Evolutionary conservation across 2,888 invertebrate species (phyloP).

Genomic region (Aradus depressus): DNA sequence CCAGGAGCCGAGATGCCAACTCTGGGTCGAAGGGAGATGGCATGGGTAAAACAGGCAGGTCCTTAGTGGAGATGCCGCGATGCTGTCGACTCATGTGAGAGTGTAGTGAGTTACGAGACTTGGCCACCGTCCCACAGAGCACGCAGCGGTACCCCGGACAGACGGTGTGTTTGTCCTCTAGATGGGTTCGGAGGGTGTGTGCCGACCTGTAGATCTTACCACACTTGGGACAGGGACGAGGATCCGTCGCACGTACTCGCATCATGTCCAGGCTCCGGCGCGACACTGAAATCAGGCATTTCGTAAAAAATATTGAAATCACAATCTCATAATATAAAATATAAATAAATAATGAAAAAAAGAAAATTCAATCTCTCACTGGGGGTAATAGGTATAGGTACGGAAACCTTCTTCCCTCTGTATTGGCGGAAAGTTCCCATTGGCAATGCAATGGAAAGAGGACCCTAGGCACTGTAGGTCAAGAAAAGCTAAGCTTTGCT

Average conservation of each 20-base stretch:
- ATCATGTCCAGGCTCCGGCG: constrained; percentile 73
- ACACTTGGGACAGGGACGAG: constrained; percentile 83
- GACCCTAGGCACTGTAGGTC: too few species aligned
- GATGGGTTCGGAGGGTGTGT: constrained; percentile 78
- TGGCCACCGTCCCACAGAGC: constrained; percentile 83
- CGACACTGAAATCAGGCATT: constrained; percentile 47
- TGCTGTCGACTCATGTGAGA: constrained; percentile 91
- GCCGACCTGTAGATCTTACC: constrained; percentile 87
- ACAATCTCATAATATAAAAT: too few species aligned
- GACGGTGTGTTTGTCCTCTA: constrained; percentile 87
- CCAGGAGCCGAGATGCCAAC: constrained; percentile 63
- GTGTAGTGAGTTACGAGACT: constrained; percentile 81
- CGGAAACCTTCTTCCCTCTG: too few species aligned
- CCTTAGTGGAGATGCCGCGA: constrained; percentile 85
- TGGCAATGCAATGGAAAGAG: too few species aligned
- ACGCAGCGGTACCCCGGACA: constrained; percentile 88
- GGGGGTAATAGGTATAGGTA: too few species aligned
- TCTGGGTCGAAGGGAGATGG: constrained; percentile 86
- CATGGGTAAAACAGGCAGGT: constrained; percentile 84
- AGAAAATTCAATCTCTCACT: too few species aligned
- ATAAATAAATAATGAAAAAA: too few species aligned
- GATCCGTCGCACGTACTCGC: constrained; percentile 82
- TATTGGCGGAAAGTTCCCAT: too few species aligned
- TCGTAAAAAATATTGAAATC: too few species aligned
- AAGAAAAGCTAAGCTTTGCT: too few species aligned